A percentile compares a stretch with the other conserved stretches of the same genome.
These are phyloP conservation scores for Nemotelus nigrinus DNA, from an alignment of 2,888 invertebrate genomes.

Conservation along the genomic window DNA sequence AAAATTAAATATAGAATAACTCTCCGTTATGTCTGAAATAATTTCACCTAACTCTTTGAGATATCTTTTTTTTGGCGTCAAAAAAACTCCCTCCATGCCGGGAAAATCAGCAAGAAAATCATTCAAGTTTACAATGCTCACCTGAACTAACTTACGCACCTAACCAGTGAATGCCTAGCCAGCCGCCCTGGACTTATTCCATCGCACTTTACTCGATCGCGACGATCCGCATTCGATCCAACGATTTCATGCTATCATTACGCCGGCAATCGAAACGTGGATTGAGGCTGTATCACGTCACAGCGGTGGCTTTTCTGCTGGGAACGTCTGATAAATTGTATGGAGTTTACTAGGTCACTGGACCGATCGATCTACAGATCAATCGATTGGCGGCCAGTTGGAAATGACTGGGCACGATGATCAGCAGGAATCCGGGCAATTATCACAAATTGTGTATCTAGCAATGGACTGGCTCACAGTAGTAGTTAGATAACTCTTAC, in stretches of 20 bases:
- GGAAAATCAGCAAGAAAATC: too few relatives aligned
- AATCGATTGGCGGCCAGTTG: background rate
- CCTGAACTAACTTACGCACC: too few relatives aligned
- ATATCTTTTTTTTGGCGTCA: too few relatives aligned
- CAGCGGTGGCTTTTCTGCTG: constrained; percentile 47
- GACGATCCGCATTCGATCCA: background rate
- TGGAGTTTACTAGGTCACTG: constrained; percentile 48
- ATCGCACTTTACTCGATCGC: too few relatives aligned
- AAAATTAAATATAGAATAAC: too few relatives aligned
- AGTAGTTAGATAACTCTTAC: background rate
- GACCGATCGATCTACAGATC: constrained; percentile 19
- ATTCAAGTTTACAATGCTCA: too few relatives aligned
- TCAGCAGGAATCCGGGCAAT: constrained; percentile 2
- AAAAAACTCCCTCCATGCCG: too few relatives aligned
- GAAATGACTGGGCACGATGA: constrained; percentile 24
- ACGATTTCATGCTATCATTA: constrained; percentile 7
- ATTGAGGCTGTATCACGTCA: constrained; percentile 6
- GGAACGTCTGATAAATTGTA: constrained; percentile 18
- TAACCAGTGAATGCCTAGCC: too few relatives aligned
- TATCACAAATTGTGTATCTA: constrained; percentile 12
- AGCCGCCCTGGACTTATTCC: too few relatives aligned
- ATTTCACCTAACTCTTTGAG: too few relatives aligned
- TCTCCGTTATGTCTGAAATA: too few relatives aligned
- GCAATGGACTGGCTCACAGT: background rate
- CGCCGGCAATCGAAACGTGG: background rate